phyloP scores from a whole-genome alignment of 2,888 invertebrate genomes.

The Bembecia ichneumoniformis region DNA sequence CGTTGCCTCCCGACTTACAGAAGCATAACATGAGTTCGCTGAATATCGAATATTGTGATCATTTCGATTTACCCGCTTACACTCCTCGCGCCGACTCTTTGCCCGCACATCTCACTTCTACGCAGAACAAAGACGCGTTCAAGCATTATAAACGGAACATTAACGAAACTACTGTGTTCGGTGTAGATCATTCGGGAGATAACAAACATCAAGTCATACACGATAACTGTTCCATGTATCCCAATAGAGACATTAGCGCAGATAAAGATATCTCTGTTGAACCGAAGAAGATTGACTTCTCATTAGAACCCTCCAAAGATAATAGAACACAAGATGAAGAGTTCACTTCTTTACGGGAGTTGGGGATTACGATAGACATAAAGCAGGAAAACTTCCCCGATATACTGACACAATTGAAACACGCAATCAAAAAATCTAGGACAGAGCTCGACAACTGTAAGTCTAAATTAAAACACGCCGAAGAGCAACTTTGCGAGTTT shows the following conservation, averaged over 20 bases:
- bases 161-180: constrained; percentile 60
- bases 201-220: constrained; percentile 30
- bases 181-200: constrained; percentile 19
- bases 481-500: constrained; percentile 67
- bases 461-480: constrained; percentile 65
- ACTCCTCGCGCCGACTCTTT: constrained; percentile 55
- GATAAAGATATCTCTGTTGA: constrained; percentile 50
- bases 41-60: constrained; percentile 42
- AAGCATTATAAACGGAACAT: constrained; percentile 50
- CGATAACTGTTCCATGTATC: constrained; percentile 65
- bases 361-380: constrained; percentile 62
- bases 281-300: constrained; percentile 64
- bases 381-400: constrained; percentile 59
- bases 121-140: constrained; percentile 41
- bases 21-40: constrained; percentile 51
- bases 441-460: constrained; percentile 68
- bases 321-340: constrained; percentile 46
- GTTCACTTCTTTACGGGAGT: constrained; percentile 66
- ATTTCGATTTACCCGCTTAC: constrained; percentile 34
- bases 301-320: constrained; percentile 42
- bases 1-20: constrained; percentile 45
- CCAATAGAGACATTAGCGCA: constrained; percentile 53
- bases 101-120: constrained; percentile 53
- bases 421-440: constrained; percentile 72
- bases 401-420: constrained; percentile 54